These are phyloP conservation scores for Trichopoda pennipes DNA, from an alignment of 2,888 invertebrate species.

Conservation along the genomic window DNA sequence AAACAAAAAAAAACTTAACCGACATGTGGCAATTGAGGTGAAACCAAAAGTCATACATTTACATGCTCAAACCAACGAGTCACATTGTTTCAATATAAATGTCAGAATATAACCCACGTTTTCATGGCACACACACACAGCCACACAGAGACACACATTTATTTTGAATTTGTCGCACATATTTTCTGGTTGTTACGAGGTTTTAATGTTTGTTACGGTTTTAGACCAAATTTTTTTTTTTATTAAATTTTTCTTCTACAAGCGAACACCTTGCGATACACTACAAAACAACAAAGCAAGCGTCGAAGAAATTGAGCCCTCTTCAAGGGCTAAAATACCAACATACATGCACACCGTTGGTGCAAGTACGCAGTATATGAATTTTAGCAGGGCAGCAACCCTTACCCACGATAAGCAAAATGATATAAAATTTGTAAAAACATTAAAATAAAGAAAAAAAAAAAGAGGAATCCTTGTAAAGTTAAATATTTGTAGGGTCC, in stretches of 20 bases:
- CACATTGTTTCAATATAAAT: constrained; percentile 40
- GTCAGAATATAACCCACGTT: constrained; percentile 48
- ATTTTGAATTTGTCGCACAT: constrained; percentile 20
- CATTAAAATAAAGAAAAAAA: constrained; percentile 1
- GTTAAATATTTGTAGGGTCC: constrained; percentile 32
- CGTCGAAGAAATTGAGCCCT: constrained; percentile 5
- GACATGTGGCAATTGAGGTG: constrained; percentile 65
- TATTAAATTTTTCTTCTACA: constrained; percentile 6
- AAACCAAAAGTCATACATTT: constrained; percentile 37
- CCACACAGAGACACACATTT: constrained; percentile 7
- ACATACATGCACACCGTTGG: constrained; percentile 12
- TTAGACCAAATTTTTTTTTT: constrained; percentile 44
- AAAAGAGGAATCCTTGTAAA: constrained; percentile 12
- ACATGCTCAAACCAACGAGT: constrained; percentile 13
- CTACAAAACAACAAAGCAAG: constrained; percentile 9
- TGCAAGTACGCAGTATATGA: neutral
- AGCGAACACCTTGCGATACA: constrained; percentile 64
- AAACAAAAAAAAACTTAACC: constrained; percentile 43
- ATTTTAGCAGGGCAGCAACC: constrained; percentile 47
- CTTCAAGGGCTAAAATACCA: constrained; percentile 54
- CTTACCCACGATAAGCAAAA: constrained; percentile 32
- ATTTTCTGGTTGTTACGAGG: constrained; percentile 56
- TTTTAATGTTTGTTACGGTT: constrained; percentile 51
- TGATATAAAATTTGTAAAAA: constrained; percentile 56
- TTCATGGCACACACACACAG: neutral